Evolutionary conservation across 1,140 invertebrate genomes (phyloP), one percentile per base, ranked within the genome.

Genomic region (Cydia fagiglandana): DNA sequence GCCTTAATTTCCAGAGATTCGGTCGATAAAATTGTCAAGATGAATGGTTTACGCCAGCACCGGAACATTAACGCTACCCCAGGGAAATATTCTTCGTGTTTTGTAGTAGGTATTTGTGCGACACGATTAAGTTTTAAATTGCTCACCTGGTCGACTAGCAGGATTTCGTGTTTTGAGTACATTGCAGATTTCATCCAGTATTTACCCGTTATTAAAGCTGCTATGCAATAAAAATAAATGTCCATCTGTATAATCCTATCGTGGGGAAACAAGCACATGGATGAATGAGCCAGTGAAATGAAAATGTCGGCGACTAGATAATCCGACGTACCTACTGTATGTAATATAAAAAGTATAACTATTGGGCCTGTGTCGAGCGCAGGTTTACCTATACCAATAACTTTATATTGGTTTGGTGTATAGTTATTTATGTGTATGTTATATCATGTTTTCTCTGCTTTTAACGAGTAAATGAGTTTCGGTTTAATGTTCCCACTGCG

Each of bases 1-100:
- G 87, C 84, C 85, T 88, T 91, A 88, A 91, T 90, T 91, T 86
- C 88, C 83, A 86, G 88, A 89, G 88, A 91, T 90, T 88, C 88
- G 88, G 88, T 90, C 87, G 84, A 75, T 75, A 75, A 75, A 75
- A 75, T 75, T 75, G 75, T 75, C 75, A 75, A 75, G 75, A 75
- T 56, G 75, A 91, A 90, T 88, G 88, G 88, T 87, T 84, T 81
- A 85, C 83, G 84, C 86, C 78, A 83, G 83, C 84, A 90, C 84
- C 86, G 90, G 87, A 86, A 90, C 88, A 89, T 89, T 91, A 88
- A 91, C 84, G 88, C 83, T 77, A 78, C 88, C 84, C 85, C 56
- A 75, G 90, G 90, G 88, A 91, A 91, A 91, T 91, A 90, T 86
- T 85, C 80, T 84, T 86, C 84, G 84, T 87, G 81, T 85, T 88